Evolutionary conservation across 2,888 invertebrate species (phyloP).

Genomic region (Microchrysa polita): DNA sequence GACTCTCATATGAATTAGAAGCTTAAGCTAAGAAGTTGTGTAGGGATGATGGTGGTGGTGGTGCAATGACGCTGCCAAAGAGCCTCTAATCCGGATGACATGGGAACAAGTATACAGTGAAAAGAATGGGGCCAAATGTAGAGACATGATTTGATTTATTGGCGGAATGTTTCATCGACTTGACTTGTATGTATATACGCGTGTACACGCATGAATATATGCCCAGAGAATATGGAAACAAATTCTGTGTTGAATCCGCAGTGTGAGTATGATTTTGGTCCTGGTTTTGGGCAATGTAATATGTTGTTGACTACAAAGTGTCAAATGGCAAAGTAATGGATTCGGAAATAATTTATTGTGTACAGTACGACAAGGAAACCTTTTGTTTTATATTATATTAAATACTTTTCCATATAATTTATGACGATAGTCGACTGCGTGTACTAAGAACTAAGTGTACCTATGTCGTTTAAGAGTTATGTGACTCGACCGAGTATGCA

Average conservation of each 20-base stretch:
- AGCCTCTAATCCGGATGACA: slow-evolving; percentile 19
- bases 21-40: too few relatives aligned
- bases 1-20: background rate
- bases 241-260: too few relatives aligned
- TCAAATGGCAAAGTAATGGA: slow-evolving; percentile 46
- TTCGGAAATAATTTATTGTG: slow-evolving; percentile 44
- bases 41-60: too few relatives aligned
- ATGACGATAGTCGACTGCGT: slow-evolving; percentile 25
- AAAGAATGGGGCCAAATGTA: slow-evolving; percentile 7
- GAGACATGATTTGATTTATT: slow-evolving; percentile 43
- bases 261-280: background rate
- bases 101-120: slow-evolving; percentile 18
- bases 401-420: slow-evolving; percentile 48
- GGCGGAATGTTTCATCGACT: slow-evolving; percentile 39
- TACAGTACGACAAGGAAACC: slow-evolving; percentile 32
- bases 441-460: slow-evolving; percentile 11
- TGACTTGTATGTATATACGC: background rate
- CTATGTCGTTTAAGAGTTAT: background rate
- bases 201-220: background rate
- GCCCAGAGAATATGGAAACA: too few relatives aligned
- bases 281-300: background rate
- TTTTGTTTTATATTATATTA: slow-evolving; percentile 47
- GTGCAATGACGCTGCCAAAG: background rate
- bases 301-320: slow-evolving; percentile 36
- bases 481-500: background rate